A percentile compares a stretch with the other conserved stretches of the same genome.
Conservation (phyloP, 2,113 vertebrate species). For the Ictalurus furcatus region DNA sequence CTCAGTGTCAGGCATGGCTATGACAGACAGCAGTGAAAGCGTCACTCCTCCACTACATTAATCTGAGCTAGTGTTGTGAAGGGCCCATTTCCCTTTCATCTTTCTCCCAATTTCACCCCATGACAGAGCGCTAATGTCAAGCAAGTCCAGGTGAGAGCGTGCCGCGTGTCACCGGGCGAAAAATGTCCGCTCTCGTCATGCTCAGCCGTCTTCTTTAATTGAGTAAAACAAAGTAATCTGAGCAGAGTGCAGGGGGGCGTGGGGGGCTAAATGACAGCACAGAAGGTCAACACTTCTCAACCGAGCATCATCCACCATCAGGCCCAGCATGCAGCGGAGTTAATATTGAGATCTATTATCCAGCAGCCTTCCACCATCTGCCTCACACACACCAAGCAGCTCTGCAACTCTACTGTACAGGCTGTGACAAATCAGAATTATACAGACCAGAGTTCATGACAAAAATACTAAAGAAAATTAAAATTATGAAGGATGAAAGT, state of each 20-base stretch:
- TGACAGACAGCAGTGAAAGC: constrained; percentile 20
- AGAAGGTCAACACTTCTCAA: constrained; percentile 78
- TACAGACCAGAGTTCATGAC: not conserved
- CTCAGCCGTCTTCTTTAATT: constrained; percentile 78
- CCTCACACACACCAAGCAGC: constrained; percentile 63
- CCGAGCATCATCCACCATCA: constrained; percentile 71
- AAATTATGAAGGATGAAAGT: not conserved
- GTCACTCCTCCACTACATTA: constrained; percentile 55
- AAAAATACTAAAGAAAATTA: not conserved
- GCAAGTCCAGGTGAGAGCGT: constrained; percentile 65
- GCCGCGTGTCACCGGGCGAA: constrained; percentile 52
- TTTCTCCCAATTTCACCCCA: constrained; percentile 54
- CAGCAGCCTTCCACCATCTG: constrained; percentile 73
- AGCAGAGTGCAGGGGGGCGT: constrained; percentile 70
- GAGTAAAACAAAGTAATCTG: constrained; percentile 82
- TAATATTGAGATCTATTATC: constrained; percentile 80
- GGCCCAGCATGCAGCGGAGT: constrained; percentile 74
- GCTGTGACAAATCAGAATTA: constrained; percentile 21
- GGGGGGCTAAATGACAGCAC: constrained; percentile 77
- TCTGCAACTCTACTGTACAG: constrained; percentile 56
- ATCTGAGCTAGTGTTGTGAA: constrained; percentile 60
- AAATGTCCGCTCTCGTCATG: constrained; percentile 69
- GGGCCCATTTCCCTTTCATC: constrained; percentile 35
- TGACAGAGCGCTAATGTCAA: constrained; percentile 71
- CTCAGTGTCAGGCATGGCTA: not conserved